Percentiles rank a stretch among this genome's conserved stretches.
phyloP scores from a whole-genome alignment of 2,797 vertebrate species.

The Danio jaintianensis region DNA sequence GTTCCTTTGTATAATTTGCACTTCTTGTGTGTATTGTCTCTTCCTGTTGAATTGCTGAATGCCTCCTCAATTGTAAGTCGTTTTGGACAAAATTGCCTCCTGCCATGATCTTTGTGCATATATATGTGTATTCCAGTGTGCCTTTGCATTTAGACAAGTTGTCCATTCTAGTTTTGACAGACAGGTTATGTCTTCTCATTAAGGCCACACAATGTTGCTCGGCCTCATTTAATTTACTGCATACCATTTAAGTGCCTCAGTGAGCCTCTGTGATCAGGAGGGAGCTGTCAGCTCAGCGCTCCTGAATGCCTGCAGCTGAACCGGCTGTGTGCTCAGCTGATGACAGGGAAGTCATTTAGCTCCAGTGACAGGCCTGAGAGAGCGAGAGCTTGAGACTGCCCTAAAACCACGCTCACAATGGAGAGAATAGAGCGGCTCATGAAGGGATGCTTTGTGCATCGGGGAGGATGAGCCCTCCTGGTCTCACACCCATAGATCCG shows the following conservation, averaged over 20 bases:
- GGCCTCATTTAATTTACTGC: conserved; percentile 42
- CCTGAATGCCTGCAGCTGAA: conserved; percentile 75
- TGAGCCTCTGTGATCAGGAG: conserved; percentile 25
- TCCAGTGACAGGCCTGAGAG: conserved; percentile 50
- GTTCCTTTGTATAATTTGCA: too few relatives aligned
- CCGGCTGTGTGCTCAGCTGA: conserved; percentile 62
- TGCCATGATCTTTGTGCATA: not conserved
- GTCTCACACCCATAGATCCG: conserved; percentile 74
- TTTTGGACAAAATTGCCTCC: too few relatives aligned
- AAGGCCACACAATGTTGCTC: not conserved
- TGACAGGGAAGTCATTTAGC: conserved; percentile 79
- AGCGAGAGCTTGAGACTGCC: conserved; percentile 55
- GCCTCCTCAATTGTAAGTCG: too few relatives aligned
- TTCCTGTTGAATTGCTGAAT: not conserved
- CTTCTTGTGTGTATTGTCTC: not conserved
- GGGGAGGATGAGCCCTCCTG: conserved; percentile 69
- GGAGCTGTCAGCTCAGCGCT: conserved; percentile 3
- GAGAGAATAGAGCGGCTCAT: conserved; percentile 72
- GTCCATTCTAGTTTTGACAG: conserved; percentile 16
- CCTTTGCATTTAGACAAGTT: conserved; percentile 17
- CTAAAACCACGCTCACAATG: conserved; percentile 69
- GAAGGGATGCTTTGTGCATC: conserved; percentile 78
- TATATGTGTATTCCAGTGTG: not conserved
- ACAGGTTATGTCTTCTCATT: conserved; percentile 32
- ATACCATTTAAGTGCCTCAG: conserved; percentile 23